Evolutionary conservation across 2,797 vertebrate genomes (phyloP), one percentile per base, ranked within the genome.

Genomic region (Semotilus atromaculatus): DNA sequence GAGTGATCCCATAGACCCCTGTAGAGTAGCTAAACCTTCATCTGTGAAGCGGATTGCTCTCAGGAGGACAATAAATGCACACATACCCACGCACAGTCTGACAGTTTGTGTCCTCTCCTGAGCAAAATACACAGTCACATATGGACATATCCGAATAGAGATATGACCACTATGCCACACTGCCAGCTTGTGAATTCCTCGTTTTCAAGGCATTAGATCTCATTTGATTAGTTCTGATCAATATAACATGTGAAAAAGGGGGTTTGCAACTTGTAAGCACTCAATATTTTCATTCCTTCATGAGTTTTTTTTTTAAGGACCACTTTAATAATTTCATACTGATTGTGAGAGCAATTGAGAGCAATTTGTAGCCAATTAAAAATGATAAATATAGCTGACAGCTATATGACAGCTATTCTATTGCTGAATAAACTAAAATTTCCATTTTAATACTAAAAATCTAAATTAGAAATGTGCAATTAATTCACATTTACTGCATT

Each of bases 21-120:
- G 45, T 76, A 77, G 58, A 85, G 80, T 73, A 67, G 68, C 68
- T 68, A 40, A 77, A 68, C 66, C 82, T 82, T 53, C 77, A 87
- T 80, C 21, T 80, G 68, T 72, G 48, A 53, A 83, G n/a, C 43
- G 6, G 38, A 58, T 26, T n/a, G 80, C 62, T 75, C 68, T 73
- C 48, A 19, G 53, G 67, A 55, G 76, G 64, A 78, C 74, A 67
- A 82, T 73, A 80, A 60, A 70, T 43, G 81, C 78, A 85, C 66
- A 87, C 34, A 67, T 18, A 85, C 34, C 21, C 40, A 78, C 36
- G 6, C 64, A 48, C 66, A 82, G 16, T 10, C 66, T 77, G 73
- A 82, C 85, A 51, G 72, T 43, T 36, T 72, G 75, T 67, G 85
- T 62, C 38, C 80, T 86, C 74, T 81, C 55, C 55, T 60, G 81